Evolutionary conservation across 2,888 invertebrate genomes (phyloP).

Genomic region (Agonopterix subpropinquella): DNA sequence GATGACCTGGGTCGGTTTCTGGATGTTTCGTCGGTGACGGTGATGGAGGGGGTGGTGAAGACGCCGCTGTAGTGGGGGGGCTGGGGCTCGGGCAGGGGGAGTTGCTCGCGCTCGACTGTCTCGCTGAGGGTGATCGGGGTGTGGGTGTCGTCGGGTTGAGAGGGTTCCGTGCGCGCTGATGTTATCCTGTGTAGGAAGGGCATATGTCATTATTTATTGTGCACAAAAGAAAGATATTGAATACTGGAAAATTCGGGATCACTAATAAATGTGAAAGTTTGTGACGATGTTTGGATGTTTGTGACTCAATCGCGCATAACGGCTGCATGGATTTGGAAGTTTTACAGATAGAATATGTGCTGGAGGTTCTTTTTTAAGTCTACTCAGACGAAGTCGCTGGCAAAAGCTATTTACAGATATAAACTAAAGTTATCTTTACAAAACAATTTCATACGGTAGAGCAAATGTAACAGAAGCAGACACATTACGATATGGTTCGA

Average conservation of each 20-base stretch:
- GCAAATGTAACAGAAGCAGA: no score
- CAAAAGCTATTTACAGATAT: no score
- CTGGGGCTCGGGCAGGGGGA: constrained; percentile 19
- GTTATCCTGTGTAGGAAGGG: constrained; percentile 43
- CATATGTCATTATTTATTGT: not conserved
- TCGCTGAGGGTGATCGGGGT: constrained; percentile 63
- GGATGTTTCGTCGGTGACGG: constrained; percentile 46
- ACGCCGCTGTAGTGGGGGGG: constrained; percentile 42
- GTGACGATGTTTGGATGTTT: no score
- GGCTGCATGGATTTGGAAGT: no score
- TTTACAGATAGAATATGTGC: no score
- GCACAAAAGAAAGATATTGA: not conserved
- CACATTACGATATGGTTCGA: no score
- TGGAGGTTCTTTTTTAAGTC: no score
- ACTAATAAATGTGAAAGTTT: no score
- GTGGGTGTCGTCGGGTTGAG: constrained; percentile 41
- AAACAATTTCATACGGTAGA: no score
- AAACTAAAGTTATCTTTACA: no score
- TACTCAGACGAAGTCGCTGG: no score
- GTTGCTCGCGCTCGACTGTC: constrained; percentile 44
- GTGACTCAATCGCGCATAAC: no score
- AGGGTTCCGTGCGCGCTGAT: constrained; percentile 37
- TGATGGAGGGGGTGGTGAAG: constrained; percentile 38
- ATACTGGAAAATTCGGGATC: not conserved
- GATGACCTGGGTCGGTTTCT: constrained; percentile 29